A percentile compares a stretch with the other conserved stretches of the same genome.
Evolutionary conservation across 2,888 invertebrate genomes (phyloP).

Genomic region (Latrodectus elegans): DNA sequence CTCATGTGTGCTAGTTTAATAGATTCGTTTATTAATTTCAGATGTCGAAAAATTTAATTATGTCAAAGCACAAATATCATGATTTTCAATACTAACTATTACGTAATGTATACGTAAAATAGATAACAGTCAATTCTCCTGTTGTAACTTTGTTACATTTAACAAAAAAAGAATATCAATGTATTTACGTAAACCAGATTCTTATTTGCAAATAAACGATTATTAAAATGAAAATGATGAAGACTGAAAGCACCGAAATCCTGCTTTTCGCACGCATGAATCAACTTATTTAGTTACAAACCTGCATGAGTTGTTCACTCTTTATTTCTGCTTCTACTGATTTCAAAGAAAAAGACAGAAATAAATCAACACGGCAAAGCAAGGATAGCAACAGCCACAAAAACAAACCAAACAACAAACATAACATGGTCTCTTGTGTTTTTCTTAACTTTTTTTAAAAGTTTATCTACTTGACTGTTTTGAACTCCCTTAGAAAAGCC

Average conservation of each 20-base stretch:
- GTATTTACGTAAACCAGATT: no score
- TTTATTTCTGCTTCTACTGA: conserved; percentile 13
- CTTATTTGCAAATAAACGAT: no score
- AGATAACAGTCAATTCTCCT: no score
- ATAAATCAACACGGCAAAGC: conserved; percentile 19
- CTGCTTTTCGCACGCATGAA: conserved; percentile 27
- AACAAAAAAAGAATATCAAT: no score
- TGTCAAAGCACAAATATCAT: no score
- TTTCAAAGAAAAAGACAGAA: not conserved
- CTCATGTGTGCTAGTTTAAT: no score
- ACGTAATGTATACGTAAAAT: no score
- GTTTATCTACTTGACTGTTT: conserved; percentile 68
- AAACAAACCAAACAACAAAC: conserved; percentile 29
- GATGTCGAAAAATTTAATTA: no score
- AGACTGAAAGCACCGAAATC: conserved; percentile 1
- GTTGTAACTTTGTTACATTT: no score
- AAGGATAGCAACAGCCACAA: not conserved
- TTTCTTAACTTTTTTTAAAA: conserved; percentile 62
- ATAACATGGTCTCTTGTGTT: conserved; percentile 53
- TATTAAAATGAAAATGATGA: no score
- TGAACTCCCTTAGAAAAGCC: conserved; percentile 68
- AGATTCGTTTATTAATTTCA: no score
- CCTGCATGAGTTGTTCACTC: conserved; percentile 1
- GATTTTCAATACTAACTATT: no score
- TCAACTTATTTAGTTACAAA: not conserved